Percentiles rank a stretch among this genome's conserved stretches.
Evolutionary conservation across 2,888 invertebrate species (phyloP).

Genomic region (Hemistola chrysoprasaria): DNA sequence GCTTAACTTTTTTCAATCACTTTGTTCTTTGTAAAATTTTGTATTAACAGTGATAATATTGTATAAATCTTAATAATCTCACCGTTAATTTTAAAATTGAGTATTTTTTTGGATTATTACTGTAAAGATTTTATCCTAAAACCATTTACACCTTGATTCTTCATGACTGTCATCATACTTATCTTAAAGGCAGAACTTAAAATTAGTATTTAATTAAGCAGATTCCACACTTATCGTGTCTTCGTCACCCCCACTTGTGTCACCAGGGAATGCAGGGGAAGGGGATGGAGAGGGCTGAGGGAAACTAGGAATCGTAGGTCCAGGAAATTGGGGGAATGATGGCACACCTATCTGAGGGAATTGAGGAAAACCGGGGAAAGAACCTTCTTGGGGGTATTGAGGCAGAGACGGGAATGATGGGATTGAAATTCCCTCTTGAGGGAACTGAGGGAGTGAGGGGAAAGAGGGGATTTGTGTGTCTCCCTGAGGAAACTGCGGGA

Average conservation of each 20-base stretch:
- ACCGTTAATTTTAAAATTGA: too few relatives aligned
- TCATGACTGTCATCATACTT: too few relatives aligned
- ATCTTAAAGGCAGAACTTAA: not conserved
- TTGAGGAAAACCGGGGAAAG: slow-evolving; percentile 26
- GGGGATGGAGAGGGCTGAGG: slow-evolving; percentile 47
- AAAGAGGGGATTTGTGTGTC: slow-evolving; percentile 17
- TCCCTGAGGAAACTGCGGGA: slow-evolving; percentile 18
- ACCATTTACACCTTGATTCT: too few relatives aligned
- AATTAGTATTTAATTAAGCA: slow-evolving; percentile 38
- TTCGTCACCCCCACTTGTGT: slow-evolving; percentile 55
- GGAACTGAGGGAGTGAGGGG: slow-evolving; percentile 21
- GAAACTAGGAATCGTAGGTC: slow-evolving; percentile 36
- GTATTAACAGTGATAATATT: too few relatives aligned
- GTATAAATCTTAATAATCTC: too few relatives aligned
- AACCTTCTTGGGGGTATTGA: slow-evolving; percentile 36
- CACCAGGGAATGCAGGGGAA: slow-evolving; percentile 50
- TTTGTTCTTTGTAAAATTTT: too few relatives aligned
- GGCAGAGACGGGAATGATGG: slow-evolving; percentile 28
- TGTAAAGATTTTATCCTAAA: too few relatives aligned
- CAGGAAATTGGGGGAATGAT: slow-evolving; percentile 38
- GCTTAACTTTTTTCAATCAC: too few relatives aligned
- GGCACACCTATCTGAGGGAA: slow-evolving; percentile 38
- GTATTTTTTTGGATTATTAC: too few relatives aligned
- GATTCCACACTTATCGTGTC: slow-evolving; percentile 73
- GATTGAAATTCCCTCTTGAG: slow-evolving; percentile 28